These are phyloP conservation scores for Oplegnathus fasciatus DNA, from an alignment of 2,113 vertebrate species.

Conservation along the genomic window DNA sequence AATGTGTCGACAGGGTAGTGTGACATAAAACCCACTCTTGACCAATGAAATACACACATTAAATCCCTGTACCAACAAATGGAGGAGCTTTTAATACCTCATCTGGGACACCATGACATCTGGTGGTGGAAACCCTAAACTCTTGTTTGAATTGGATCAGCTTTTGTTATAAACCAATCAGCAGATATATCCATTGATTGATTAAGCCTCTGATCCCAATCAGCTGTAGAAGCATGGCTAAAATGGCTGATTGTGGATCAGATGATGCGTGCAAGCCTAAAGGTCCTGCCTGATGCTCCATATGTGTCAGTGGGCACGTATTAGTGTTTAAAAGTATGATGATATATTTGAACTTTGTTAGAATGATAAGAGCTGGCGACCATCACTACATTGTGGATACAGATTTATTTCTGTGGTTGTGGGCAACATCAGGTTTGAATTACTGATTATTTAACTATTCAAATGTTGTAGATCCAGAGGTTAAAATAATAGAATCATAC, in stretches of 20 bases:
- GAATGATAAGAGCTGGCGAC: too few relatives aligned
- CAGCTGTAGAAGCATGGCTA: background rate
- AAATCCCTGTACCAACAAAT: background rate
- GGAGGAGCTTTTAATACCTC: rapidly evolving
- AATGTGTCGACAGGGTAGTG: background rate
- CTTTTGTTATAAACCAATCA: too few relatives aligned
- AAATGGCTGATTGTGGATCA: background rate
- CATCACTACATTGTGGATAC: background rate
- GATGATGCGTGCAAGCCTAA: background rate
- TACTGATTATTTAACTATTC: background rate
- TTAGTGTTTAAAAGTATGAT: too few relatives aligned
- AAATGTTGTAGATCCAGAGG: background rate
- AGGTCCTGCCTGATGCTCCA: background rate
- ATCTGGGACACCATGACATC: background rate
- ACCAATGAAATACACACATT: background rate
- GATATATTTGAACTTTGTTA: background rate
- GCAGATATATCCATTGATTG: too few relatives aligned
- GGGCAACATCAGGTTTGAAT: background rate
- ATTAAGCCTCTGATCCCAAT: too few relatives aligned
- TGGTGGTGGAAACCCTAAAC: conserved; percentile 8
- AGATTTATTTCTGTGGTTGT: background rate
- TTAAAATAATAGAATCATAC: background rate
- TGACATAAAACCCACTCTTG: background rate
- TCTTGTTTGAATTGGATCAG: too few relatives aligned
- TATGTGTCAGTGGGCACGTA: too few relatives aligned